phyloP scores from a whole-genome alignment of 2,797 vertebrate genomes.

The Molossus alvarezi region DNA sequence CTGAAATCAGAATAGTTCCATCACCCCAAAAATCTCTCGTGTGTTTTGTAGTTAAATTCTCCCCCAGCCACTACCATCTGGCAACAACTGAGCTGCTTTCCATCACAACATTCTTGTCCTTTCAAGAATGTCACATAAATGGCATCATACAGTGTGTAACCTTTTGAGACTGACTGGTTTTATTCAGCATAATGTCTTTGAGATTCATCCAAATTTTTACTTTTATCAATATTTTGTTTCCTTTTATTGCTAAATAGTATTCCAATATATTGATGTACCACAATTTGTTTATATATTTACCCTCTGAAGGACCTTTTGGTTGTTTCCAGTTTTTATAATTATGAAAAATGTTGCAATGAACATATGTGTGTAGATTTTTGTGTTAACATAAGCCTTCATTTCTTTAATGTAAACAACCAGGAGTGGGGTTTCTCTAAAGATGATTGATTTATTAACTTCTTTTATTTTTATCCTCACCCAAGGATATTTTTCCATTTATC shows the following conservation, averaged over 20 bases:
- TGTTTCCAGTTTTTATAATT: conserved; percentile 15
- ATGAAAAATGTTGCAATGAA: neutral
- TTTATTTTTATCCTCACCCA: neutral
- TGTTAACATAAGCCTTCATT: neutral
- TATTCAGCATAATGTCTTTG: neutral
- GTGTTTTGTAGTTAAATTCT: neutral
- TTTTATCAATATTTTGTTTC: neutral
- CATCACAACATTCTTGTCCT: neutral
- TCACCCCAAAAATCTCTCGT: neutral
- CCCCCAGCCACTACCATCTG: neutral
- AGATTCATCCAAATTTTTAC: neutral
- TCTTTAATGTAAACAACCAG: neutral
- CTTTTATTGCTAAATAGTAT: neutral
- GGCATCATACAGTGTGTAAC: neutral
- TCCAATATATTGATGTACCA: neutral
- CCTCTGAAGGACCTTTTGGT: neutral
- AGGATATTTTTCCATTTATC: neutral
- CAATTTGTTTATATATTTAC: neutral
- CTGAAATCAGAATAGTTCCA: neutral
- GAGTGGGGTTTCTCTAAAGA: no score
- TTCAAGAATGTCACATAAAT: neutral
- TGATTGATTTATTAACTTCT: neutral
- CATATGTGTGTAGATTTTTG: neutral
- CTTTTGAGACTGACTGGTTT: neutral
- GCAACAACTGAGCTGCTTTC: neutral